Evolutionary conservation across 2,113 vertebrate genomes (phyloP).

Genomic region (Oryzias melastigma): DNA sequence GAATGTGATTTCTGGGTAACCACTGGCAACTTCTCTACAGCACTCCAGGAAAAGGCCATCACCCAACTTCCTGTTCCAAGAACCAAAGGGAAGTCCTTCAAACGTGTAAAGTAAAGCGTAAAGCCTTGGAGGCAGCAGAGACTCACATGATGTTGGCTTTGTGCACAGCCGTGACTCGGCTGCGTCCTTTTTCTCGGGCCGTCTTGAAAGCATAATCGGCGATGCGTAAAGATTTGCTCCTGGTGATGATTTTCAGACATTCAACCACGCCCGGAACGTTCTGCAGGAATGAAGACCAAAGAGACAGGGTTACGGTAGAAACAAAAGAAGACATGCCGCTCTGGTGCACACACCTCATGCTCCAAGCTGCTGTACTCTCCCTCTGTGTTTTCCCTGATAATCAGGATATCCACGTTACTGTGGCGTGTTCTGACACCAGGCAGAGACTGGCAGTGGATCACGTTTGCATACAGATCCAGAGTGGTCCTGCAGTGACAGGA

Average conservation of each 20-base stretch:
- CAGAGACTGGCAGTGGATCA: constrained; percentile 93
- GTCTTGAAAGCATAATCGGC: constrained; percentile 86
- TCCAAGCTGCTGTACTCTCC: constrained; percentile 94
- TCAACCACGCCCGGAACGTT: constrained; percentile 91
- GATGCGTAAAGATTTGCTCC: constrained; percentile 85
- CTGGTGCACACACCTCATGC: constrained; percentile 81
- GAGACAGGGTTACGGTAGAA: too few species aligned
- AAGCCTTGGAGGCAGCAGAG: not conserved
- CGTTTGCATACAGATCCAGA: constrained; percentile 89
- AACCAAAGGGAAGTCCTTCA: not conserved
- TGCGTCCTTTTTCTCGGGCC: constrained; percentile 84
- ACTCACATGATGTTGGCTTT: constrained; percentile 94
- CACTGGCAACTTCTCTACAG: constrained; percentile 86
- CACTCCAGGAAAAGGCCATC: constrained; percentile 91
- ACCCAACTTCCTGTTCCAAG: constrained; percentile 82
- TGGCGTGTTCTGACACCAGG: constrained; percentile 90
- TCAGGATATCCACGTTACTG: constrained; percentile 89
- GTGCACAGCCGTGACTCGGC: constrained; percentile 88
- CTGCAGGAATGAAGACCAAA: constrained; percentile 52
- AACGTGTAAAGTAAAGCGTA: not conserved
- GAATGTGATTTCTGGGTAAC: constrained; percentile 87
- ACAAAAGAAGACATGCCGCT: too few species aligned
- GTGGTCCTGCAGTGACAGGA: constrained; percentile 75
- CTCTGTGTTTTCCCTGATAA: constrained; percentile 93
- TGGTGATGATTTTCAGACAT: constrained; percentile 92